Percentiles rank a stretch among this genome's conserved stretches.
Evolutionary conservation across 2,113 vertebrate genomes (phyloP).

Genomic region (Tachycineta bicolor): DNA sequence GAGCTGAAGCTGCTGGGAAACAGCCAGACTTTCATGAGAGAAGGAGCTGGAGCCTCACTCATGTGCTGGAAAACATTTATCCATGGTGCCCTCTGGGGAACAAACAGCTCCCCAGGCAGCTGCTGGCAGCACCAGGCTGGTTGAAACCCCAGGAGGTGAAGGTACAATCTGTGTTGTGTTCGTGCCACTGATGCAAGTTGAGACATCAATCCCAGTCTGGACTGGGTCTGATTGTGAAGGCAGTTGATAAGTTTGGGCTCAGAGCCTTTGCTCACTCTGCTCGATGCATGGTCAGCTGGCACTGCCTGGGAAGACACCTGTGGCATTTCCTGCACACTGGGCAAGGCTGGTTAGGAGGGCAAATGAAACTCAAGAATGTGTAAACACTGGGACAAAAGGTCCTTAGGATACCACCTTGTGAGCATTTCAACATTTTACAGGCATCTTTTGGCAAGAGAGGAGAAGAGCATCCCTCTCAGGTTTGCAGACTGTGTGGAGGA

Average conservation of each 20-base stretch:
- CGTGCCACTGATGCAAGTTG: background rate
- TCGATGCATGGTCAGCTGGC: background rate
- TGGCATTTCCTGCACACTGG: background rate
- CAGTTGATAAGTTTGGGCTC: background rate
- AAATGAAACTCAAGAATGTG: background rate
- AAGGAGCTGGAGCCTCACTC: background rate
- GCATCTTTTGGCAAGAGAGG: background rate
- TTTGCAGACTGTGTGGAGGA: background rate
- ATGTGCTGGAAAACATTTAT: background rate
- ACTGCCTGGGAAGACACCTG: background rate
- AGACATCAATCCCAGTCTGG: background rate
- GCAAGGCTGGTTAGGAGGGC: background rate
- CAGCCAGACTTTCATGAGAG: background rate
- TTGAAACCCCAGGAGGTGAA: background rate
- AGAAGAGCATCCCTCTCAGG: background rate
- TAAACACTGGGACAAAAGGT: background rate
- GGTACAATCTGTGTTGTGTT: background rate
- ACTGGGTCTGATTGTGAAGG: background rate
- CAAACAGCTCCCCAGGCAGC: background rate
- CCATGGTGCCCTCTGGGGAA: background rate
- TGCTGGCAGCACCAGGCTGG: background rate
- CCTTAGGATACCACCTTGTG: background rate
- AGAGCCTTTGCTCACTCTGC: background rate
- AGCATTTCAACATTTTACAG: background rate
- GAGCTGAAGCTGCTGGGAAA: background rate